Conservation (phyloP, 2,797 vertebrate species). For the Cryptoblepharus egeriae region DNA sequence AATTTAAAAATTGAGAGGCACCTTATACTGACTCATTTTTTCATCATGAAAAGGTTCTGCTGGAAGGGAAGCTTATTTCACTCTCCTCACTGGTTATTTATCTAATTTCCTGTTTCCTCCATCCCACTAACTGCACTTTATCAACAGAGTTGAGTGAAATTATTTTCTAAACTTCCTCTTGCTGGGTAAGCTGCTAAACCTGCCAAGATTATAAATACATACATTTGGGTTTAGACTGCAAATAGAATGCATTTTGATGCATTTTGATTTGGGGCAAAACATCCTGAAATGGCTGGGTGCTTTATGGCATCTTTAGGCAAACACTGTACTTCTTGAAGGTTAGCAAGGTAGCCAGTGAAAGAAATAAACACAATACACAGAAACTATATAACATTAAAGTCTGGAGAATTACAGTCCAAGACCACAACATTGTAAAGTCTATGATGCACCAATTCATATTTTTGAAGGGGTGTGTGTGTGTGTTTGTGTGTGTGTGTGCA, state of each 20-base stretch:
- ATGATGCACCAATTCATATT: background rate
- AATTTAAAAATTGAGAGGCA: constrained; percentile 11
- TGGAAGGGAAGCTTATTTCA: background rate
- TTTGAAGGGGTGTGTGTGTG: too few relatives aligned
- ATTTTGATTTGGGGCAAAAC: background rate
- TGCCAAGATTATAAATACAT: background rate
- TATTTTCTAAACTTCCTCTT: constrained; percentile 1
- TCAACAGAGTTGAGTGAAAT: background rate
- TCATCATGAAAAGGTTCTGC: background rate
- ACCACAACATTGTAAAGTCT: background rate
- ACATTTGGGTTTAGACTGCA: background rate
- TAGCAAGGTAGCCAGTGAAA: background rate
- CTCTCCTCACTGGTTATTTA: background rate
- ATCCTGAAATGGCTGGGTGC: background rate
- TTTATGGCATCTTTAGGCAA: background rate
- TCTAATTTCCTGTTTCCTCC: constrained; percentile 21
- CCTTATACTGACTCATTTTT: background rate
- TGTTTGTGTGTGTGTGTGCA: too few relatives aligned
- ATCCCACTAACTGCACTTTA: background rate
- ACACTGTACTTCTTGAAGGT: background rate
- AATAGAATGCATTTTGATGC: background rate
- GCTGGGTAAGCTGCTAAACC: background rate
- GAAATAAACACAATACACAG: background rate
- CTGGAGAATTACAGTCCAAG: background rate
- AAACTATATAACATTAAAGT: background rate